phyloP scores from a whole-genome alignment of 2,113 vertebrate genomes.

The Seriola aureovittata region DNA sequence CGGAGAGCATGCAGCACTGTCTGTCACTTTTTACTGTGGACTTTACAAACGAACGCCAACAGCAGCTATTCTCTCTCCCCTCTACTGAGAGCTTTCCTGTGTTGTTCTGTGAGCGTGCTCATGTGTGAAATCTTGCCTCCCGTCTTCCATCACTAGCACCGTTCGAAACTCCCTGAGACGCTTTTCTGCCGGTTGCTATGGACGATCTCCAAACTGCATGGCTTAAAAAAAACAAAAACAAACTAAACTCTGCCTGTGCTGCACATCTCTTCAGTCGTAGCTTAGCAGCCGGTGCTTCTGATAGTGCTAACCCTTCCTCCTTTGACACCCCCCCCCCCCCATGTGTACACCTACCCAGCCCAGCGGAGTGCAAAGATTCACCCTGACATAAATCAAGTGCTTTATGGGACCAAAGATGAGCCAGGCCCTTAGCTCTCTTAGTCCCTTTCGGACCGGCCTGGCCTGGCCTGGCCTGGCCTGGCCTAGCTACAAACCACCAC shows the following conservation, averaged over 20 bases:
- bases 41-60: constrained; percentile 63
- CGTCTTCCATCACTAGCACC: constrained; percentile 44
- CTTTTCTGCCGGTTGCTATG: constrained; percentile 77
- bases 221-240: constrained; percentile 26
- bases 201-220: constrained; percentile 80
- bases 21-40: constrained; percentile 60
- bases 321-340: neutral
- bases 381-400: constrained; percentile 77
- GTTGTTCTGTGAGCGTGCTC: constrained; percentile 31
- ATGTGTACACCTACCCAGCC: constrained; percentile 29
- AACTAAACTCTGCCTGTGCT: constrained; percentile 63
- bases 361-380: constrained; percentile 61
- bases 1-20: constrained; percentile 65
- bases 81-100: constrained; percentile 50
- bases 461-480: constrained; percentile 38
- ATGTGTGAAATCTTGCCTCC: constrained; percentile 56
- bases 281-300: constrained; percentile 79
- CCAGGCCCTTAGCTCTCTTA: constrained; percentile 51
- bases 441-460: constrained; percentile 38
- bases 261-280: constrained; percentile 70
- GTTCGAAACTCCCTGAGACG: constrained; percentile 38
- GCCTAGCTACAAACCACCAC: constrained; percentile 64
- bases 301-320: constrained; percentile 18
- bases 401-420: constrained; percentile 81
- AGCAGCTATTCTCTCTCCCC: constrained; percentile 61